Evolutionary conservation across 1,140 invertebrate genomes (phyloP).

Genomic region (Nixonia krombeini): DNA sequence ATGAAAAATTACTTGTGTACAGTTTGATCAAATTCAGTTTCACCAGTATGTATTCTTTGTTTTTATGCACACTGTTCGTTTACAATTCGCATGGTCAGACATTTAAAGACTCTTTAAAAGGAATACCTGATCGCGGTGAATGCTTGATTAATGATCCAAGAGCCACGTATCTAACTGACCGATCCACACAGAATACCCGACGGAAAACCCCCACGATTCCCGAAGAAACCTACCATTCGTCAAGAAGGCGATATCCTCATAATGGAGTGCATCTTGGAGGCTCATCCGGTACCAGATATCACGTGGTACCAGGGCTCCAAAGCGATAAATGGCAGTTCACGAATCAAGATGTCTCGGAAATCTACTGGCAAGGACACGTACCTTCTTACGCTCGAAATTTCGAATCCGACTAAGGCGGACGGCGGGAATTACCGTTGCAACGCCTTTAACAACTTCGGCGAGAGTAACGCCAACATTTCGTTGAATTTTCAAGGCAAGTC

Average conservation of each 20-base stretch:
- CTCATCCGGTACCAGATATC: conserved; percentile 94
- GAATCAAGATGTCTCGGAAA: conserved; percentile 90
- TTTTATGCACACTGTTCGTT: no score
- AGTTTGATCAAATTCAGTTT: no score
- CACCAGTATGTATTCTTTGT: no score
- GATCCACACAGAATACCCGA: conserved; percentile 85
- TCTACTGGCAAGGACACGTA: conserved; percentile 90
- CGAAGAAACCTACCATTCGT: conserved; percentile 96
- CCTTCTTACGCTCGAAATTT: conserved; percentile 91
- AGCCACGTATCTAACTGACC: conserved; percentile 49
- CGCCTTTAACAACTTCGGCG: conserved; percentile 97
- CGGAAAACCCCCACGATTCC: conserved; percentile 95
- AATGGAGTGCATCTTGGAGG: conserved; percentile 96
- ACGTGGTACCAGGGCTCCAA: conserved; percentile 94
- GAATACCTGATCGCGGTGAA: no score
- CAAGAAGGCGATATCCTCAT: conserved; percentile 94
- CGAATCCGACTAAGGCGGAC: conserved; percentile 93
- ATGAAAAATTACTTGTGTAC: no score
- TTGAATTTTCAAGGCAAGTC: conserved; percentile 98
- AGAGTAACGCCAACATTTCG: conserved; percentile 99
- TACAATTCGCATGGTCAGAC: no score
- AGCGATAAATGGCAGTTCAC: conserved; percentile 82
- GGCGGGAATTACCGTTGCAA: conserved; percentile 99
- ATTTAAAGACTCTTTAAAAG: no score
- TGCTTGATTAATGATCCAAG: background rate